A percentile compares a stretch with the other conserved stretches of the same genome.
Conservation (phyloP, 2,797 vertebrate species). For the Hydrocynus forskahlii region DNA sequence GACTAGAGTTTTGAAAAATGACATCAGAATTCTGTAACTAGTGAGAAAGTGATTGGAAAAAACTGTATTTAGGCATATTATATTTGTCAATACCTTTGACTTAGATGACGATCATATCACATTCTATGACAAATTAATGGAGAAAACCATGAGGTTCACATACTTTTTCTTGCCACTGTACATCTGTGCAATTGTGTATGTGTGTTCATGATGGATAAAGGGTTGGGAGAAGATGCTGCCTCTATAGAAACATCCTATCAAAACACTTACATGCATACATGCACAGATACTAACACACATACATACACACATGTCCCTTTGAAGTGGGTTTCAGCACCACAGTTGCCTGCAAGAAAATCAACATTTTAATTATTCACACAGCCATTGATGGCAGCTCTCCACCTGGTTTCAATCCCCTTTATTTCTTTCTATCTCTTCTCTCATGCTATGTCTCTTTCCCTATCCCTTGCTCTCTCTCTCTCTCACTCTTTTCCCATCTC, state of each 20-base stretch:
- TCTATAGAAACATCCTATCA: slow-evolving; percentile 36
- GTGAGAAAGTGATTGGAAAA: too few species aligned
- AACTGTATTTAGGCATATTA: too few species aligned
- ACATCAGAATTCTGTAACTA: too few species aligned
- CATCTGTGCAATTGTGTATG: too few species aligned
- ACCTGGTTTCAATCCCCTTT: slow-evolving; percentile 7
- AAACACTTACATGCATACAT: not conserved
- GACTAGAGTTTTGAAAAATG: too few species aligned
- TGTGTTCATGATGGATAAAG: too few species aligned
- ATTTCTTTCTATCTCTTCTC: not conserved
- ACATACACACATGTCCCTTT: slow-evolving; percentile 20
- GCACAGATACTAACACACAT: slow-evolving; percentile 22
- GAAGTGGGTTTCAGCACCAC: slow-evolving; percentile 34
- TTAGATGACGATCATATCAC: too few species aligned
- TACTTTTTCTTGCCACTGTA: too few species aligned
- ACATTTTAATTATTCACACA: slow-evolving; percentile 46
- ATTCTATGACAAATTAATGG: too few species aligned
- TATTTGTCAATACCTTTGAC: too few species aligned
- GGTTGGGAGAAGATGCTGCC: not conserved
- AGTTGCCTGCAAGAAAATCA: slow-evolving; percentile 40
- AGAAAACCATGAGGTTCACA: too few species aligned
- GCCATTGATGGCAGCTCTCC: slow-evolving; percentile 27
- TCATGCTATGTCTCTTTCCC: not conserved
- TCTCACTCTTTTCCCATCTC: not conserved
- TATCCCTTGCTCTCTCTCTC: not conserved